phyloP scores from a whole-genome alignment of 1,140 invertebrate genomes.

The Contarinia nasturtii region DNA sequence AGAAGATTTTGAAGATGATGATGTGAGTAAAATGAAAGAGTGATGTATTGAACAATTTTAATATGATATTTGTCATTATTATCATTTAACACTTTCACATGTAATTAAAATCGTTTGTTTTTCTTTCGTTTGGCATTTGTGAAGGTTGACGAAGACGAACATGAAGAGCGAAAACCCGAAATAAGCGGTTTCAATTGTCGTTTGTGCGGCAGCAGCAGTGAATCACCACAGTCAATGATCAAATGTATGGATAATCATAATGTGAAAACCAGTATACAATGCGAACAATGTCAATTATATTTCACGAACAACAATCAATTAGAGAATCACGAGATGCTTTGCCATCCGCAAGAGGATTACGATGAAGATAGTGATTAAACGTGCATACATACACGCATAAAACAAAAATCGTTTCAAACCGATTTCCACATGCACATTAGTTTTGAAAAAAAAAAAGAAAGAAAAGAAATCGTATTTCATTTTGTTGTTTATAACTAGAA shows the following conservation, averaged over 20 bases:
- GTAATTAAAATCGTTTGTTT: no score
- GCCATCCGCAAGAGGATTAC: background rate
- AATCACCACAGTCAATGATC: background rate
- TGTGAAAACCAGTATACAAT: background rate
- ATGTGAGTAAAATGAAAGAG: no score
- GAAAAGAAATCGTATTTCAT: no score
- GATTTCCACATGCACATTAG: no score
- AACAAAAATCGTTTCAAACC: no score
- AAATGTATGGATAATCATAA: slow-evolving; percentile 1
- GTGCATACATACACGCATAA: no score
- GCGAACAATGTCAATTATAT: slow-evolving; percentile 4
- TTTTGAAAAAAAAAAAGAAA: no score
- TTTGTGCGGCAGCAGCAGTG: background rate
- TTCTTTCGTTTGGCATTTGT: no score
- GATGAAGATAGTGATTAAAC: background rate
- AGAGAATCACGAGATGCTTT: slow-evolving; percentile 3
- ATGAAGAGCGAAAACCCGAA: background rate
- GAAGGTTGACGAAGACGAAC: no score
- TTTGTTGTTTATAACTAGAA: no score
- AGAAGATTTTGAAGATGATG: background rate
- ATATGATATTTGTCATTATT: background rate
- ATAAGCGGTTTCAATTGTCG: slow-evolving; percentile 1
- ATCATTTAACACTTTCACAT: background rate
- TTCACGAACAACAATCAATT: slow-evolving; percentile 2
- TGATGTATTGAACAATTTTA: background rate